These are phyloP conservation scores for Wasmannia auropunctata DNA, from an alignment of 1,140 invertebrate species.

Conservation along the genomic window DNA sequence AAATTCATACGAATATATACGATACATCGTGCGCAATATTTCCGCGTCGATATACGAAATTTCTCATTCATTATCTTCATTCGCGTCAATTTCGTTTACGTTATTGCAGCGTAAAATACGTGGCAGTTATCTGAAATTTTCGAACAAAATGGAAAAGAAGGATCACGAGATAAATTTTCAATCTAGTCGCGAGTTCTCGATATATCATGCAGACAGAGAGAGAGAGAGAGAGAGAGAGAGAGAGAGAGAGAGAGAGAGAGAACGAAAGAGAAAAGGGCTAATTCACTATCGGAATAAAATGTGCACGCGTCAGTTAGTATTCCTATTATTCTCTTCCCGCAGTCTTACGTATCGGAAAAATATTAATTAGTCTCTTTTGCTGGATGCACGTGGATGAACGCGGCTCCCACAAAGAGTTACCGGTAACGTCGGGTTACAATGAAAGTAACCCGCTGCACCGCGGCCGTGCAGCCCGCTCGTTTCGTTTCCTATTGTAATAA, in stretches of 20 bases:
- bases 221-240: too few relatives aligned
- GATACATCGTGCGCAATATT: background rate
- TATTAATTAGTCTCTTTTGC: slow-evolving; percentile 58
- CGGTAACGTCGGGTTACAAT: slow-evolving; percentile 41
- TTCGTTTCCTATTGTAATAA: slow-evolving; percentile 55
- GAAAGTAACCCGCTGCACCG: slow-evolving; percentile 2
- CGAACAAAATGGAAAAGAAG: background rate
- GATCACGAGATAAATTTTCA: background rate
- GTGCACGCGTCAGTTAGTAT: slow-evolving; percentile 46
- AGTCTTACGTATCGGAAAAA: slow-evolving; percentile 54
- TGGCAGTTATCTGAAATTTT: background rate
- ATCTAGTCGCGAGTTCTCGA: background rate
- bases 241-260: too few relatives aligned
- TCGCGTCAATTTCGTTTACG: background rate
- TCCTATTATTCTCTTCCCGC: slow-evolving; percentile 33
- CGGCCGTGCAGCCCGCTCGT: too few relatives aligned
- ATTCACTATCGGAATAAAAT: slow-evolving; percentile 29
- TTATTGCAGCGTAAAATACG: background rate
- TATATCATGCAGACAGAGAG: background rate
- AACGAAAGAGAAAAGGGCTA: slow-evolving; percentile 36
- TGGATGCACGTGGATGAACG: slow-evolving; percentile 43
- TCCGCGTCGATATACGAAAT: background rate
- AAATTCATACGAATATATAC: background rate
- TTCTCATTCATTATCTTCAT: background rate
- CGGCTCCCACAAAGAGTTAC: slow-evolving; percentile 29